These are phyloP conservation scores for Intellagama lesueurii DNA, from an alignment of 2,797 vertebrate genomes.

Conservation along the genomic window DNA sequence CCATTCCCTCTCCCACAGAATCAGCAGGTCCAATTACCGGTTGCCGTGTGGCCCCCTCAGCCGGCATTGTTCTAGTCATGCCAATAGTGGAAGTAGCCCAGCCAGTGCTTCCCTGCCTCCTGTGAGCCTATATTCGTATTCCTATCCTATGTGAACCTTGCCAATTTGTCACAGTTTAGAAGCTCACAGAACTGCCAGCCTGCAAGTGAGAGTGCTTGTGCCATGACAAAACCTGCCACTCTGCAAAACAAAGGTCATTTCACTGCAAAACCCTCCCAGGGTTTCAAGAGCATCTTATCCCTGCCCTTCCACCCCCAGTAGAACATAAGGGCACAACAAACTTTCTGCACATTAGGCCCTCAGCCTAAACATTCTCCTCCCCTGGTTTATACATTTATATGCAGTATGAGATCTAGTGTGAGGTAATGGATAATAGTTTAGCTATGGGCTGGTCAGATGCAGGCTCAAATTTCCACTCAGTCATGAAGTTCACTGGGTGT, in stretches of 20 bases:
- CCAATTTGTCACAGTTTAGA: neutral
- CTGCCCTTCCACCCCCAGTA: neutral
- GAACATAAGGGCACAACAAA: neutral
- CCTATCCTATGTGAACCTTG: neutral
- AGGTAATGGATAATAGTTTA: neutral
- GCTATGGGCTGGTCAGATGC: neutral
- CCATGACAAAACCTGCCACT: neutral
- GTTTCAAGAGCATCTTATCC: neutral
- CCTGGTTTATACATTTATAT: neutral
- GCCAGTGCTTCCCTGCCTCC: neutral
- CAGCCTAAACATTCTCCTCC: neutral
- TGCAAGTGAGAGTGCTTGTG: neutral
- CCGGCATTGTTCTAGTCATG: no score
- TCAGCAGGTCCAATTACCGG: no score
- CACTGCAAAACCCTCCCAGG: neutral
- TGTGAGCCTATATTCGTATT: no score
- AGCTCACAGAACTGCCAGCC: neutral
- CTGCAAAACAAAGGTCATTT: no score
- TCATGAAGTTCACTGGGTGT: neutral
- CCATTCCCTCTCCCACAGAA: no score
- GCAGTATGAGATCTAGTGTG: neutral
- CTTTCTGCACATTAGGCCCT: neutral
- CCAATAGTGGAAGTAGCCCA: neutral
- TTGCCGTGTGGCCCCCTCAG: no score
- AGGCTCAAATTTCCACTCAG: neutral